Conservation (phyloP, 2,888 invertebrate species). For the Drosophila affinis region DNA sequence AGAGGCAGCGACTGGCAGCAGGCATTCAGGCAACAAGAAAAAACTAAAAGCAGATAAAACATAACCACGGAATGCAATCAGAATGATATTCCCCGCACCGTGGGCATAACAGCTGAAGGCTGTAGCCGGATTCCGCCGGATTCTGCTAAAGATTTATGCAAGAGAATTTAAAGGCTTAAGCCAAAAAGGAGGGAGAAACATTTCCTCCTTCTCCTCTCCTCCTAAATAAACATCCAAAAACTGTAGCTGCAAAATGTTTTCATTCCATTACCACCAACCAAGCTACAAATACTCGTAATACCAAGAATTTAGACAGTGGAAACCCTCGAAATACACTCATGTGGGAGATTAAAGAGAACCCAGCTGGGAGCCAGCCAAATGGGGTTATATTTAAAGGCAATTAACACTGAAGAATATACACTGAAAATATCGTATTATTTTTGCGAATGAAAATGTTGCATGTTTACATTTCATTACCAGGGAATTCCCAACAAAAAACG, state of each 20-base stretch:
- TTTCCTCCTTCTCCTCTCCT: too few species aligned
- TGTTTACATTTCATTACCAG: background rate
- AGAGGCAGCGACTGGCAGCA: too few species aligned
- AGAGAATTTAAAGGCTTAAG: background rate
- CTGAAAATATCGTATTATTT: background rate
- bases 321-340: background rate
- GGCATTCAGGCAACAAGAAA: background rate
- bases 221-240: background rate
- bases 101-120: slow-evolving; percentile 16
- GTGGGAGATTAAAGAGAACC: background rate
- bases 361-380: background rate
- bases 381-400: background rate
- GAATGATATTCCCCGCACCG: slow-evolving; percentile 4
- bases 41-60: background rate
- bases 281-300: background rate
- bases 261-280: background rate
- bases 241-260: background rate
- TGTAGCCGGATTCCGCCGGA: slow-evolving; percentile 3
- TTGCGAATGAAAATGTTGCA: background rate
- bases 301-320: background rate
- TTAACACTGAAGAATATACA: background rate
- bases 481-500: background rate
- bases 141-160: slow-evolving; percentile 18
- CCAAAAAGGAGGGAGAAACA: background rate
- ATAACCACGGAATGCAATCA: slow-evolving; percentile 30